A percentile compares a stretch with the other conserved stretches of the same genome.
Conservation (phyloP, 2,797 vertebrate species). For the Sebastes hopkinsi region DNA sequence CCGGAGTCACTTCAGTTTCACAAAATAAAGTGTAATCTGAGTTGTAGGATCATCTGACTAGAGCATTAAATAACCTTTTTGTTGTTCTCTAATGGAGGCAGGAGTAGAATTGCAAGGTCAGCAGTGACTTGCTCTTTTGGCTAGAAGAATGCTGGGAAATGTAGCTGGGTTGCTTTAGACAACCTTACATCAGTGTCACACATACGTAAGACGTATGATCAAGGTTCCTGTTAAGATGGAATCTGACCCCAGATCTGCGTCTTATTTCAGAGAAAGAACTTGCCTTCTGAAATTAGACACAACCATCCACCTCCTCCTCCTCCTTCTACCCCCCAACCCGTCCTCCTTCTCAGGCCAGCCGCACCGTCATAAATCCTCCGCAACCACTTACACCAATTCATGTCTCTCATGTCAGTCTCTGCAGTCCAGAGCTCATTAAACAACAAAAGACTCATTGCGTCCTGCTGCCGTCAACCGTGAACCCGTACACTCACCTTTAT, state of each 20-base stretch:
- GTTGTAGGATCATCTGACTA: not conserved
- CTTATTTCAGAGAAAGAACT: slow-evolving; percentile 62
- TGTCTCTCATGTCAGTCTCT: slow-evolving; percentile 29
- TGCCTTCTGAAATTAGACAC: slow-evolving; percentile 68
- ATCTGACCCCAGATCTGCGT: slow-evolving; percentile 52
- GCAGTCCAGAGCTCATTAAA: slow-evolving; percentile 51
- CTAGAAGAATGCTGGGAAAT: slow-evolving; percentile 29
- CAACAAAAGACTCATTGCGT: slow-evolving; percentile 20
- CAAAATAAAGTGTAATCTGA: slow-evolving; percentile 9
- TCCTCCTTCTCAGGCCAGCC: slow-evolving; percentile 21
- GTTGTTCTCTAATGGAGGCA: not conserved
- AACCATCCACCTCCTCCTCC: slow-evolving; percentile 11
- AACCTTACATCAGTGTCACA: slow-evolving; percentile 35
- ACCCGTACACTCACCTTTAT: slow-evolving; percentile 40
- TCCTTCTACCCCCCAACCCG: not conserved
- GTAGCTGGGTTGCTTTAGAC: slow-evolving; percentile 7
- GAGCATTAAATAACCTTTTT: slow-evolving; percentile 3
- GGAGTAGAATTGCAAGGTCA: slow-evolving; percentile 22
- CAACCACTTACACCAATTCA: slow-evolving; percentile 47
- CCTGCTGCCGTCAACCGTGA: slow-evolving; percentile 17
- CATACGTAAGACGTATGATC: not conserved
- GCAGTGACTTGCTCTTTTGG: slow-evolving; percentile 36
- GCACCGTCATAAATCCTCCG: slow-evolving; percentile 61
- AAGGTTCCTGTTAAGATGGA: slow-evolving; percentile 32
- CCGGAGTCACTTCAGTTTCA: not conserved